These are phyloP conservation scores for Pelobates cultripes DNA, from an alignment of 2,797 vertebrate species.

Conservation along the genomic window DNA sequence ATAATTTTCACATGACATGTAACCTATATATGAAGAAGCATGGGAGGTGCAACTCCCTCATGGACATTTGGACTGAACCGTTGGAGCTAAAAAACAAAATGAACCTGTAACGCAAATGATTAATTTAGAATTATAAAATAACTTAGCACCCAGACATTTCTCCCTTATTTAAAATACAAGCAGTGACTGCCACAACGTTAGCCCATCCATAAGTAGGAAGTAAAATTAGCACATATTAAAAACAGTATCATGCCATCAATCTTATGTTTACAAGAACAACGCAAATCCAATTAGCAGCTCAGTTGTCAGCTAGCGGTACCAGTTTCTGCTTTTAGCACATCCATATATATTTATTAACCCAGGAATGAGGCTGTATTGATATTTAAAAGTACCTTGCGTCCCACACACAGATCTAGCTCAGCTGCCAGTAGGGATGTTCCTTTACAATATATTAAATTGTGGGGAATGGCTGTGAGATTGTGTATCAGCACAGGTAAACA, in stretches of 20 bases:
- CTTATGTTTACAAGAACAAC: neutral
- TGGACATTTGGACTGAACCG: neutral
- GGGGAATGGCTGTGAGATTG: neutral
- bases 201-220: neutral
- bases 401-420: neutral
- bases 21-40: neutral
- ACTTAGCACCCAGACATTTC: neutral
- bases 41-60: neutral
- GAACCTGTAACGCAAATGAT: neutral
- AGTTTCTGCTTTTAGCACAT: neutral
- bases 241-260: neutral
- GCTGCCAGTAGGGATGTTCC: neutral
- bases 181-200: neutral
- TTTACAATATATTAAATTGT: neutral
- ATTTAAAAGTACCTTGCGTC: constrained; percentile 9
- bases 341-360: constrained; percentile 21
- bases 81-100: neutral
- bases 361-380: neutral
- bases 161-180: constrained; percentile 3
- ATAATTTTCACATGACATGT: neutral
- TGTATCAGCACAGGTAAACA: neutral
- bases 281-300: constrained; percentile 12
- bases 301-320: constrained; percentile 16
- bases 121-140: constrained; percentile 2
- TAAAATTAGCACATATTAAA: neutral